phyloP scores from a whole-genome alignment of 2,797 vertebrate species.

The Neomorphus geoffroyi region DNA sequence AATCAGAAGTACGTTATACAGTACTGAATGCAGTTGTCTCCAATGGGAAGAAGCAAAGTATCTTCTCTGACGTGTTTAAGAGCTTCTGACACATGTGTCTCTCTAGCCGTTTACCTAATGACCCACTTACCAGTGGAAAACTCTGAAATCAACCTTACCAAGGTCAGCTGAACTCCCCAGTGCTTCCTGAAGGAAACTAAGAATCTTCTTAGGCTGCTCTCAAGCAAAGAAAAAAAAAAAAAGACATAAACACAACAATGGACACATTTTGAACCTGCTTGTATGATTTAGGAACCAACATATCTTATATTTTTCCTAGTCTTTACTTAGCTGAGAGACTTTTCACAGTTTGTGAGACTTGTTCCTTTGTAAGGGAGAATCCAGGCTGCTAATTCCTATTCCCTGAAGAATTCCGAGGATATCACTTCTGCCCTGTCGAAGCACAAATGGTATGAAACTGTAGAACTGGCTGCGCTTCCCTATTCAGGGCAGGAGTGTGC shows the following conservation, averaged over 20 bases:
- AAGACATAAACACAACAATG: neutral
- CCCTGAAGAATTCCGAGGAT: neutral
- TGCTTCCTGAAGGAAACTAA: neutral
- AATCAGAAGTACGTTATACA: neutral
- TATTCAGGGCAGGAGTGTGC: neutral
- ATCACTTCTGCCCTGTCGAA: constrained; percentile 13
- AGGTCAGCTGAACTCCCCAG: neutral
- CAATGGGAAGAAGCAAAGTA: neutral
- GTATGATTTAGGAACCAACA: neutral
- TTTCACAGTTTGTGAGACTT: neutral
- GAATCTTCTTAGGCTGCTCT: neutral
- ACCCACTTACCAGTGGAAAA: neutral
- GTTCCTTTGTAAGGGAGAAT: neutral
- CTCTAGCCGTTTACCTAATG: neutral
- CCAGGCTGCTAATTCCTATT: neutral
- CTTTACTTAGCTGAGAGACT: neutral
- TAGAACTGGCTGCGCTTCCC: neutral
- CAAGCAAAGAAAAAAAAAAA: neutral
- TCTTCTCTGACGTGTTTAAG: neutral
- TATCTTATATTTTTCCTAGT: neutral
- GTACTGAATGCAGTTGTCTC: neutral
- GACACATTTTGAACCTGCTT: neutral
- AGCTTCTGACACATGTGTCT: neutral
- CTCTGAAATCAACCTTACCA: neutral
- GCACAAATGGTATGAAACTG: constrained; percentile 24